Evolutionary conservation across 2,888 invertebrate genomes (phyloP).

Genomic region (Cheilosia impressa): DNA sequence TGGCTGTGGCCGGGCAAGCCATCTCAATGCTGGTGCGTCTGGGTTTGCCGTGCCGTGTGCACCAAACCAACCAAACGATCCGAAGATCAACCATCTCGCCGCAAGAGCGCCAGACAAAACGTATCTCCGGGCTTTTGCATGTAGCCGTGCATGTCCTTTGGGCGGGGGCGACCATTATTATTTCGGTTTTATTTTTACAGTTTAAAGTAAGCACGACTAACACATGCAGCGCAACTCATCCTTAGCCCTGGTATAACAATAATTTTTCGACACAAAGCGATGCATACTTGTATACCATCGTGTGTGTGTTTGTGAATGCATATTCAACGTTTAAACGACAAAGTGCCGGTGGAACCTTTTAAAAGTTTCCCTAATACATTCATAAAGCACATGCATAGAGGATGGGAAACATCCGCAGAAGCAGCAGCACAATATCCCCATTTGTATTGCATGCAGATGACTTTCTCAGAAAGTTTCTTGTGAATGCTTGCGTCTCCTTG

Average conservation of each 20-base stretch:
- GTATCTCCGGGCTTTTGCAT: slow-evolving; percentile 38
- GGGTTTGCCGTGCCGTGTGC: too few species aligned
- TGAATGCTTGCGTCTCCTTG: slow-evolving; percentile 26
- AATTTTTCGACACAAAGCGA: slow-evolving; percentile 40
- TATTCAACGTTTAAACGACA: slow-evolving; percentile 30
- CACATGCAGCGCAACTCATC: slow-evolving; percentile 6
- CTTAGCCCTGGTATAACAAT: slow-evolving; percentile 35
- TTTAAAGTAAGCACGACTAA: slow-evolving; percentile 18
- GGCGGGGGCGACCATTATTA: slow-evolving; percentile 38
- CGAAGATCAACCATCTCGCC: slow-evolving; percentile 26
- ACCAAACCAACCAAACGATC: slow-evolving; percentile 13
- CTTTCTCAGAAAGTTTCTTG: slow-evolving; percentile 65
- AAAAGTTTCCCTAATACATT: slow-evolving; percentile 68
- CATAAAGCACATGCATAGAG: slow-evolving; percentile 39
- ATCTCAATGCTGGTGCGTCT: not conserved
- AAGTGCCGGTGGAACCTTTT: slow-evolving; percentile 65
- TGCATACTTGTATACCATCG: not conserved
- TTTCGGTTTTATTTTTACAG: slow-evolving; percentile 37
- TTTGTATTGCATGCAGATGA: slow-evolving; percentile 70
- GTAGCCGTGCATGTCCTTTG: slow-evolving; percentile 27
- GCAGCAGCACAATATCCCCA: slow-evolving; percentile 17
- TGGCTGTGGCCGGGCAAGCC: not conserved
- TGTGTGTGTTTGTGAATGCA: not conserved
- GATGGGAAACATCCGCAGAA: slow-evolving; percentile 28
- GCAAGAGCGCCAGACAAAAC: slow-evolving; percentile 24